Evolutionary conservation across 1,140 invertebrate species (phyloP), one percentile per base, ranked within the genome.

Genomic region (Penaeus vannamei): DNA sequence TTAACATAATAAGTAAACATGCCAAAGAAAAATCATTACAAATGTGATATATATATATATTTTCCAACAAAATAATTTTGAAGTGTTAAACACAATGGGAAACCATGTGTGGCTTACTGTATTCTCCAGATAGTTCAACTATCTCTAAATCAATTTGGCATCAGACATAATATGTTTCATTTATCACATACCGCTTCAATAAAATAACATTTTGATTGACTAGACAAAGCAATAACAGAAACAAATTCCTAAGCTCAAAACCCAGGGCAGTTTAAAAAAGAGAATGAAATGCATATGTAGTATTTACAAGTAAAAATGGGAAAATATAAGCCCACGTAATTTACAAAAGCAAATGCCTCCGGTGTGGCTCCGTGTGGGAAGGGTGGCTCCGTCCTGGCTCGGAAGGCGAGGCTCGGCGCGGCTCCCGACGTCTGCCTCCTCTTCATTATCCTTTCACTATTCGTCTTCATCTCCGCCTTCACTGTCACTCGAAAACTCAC

Each of bases 111-210:
- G 22, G 23, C 23, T 83, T 53, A 17, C 26, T 82, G 20, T 82
- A 53, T 59, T 85, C 59, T 77, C 14, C 12, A 61, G 59, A 76
- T 60, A 66, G 61, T 61, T 77, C 61, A 66, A 85, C 53, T 87
- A 87, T 87, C 86, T 82, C 86, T 82, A 87, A 61, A 82, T 53
- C 59, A 85, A 87, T 87, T 87, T 87, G 86, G 86, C 86, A 87
- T 87, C 86, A 86, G 64, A 87, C 61, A 62, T 53, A 59, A 87
- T 64, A 36, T 66, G 46, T 66, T 64, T 82, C 62, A 82, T 42
- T 87, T 87, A 87, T 87, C 86, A 87, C 86, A 87, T 87, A 72
- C 86, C 86, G 86, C 86, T 87, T 87, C 86, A 61, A 83, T 87
- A 82, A 69, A 53, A 87, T 87, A 87, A 87, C 86, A 87, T 82